Percentiles rank a stretch among this genome's conserved stretches.
Conservation (phyloP, 2,797 vertebrate species). For the Enteromius viviparus region DNA sequence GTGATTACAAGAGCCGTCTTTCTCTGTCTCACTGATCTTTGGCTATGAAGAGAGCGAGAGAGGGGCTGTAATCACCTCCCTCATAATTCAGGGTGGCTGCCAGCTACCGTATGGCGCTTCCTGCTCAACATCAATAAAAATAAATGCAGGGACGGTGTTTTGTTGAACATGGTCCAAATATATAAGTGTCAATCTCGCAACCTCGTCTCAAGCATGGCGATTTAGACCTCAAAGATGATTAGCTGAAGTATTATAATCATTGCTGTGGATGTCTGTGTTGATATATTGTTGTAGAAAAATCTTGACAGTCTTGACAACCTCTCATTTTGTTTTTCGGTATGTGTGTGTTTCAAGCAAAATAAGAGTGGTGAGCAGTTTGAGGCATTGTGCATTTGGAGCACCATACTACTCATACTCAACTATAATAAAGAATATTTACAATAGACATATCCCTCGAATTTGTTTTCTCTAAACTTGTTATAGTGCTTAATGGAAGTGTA, state of each 20-base stretch:
- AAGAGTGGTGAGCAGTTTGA: neutral
- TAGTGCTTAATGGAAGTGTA: neutral
- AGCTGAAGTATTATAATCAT: conserved; percentile 27
- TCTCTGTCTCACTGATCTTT: conserved; percentile 57
- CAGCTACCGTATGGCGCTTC: conserved; percentile 46
- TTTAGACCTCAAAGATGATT: conserved; percentile 26
- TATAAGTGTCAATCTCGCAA: conserved; percentile 41
- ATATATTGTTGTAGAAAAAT: conserved; percentile 16
- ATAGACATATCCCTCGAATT: neutral
- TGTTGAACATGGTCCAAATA: conserved; percentile 45
- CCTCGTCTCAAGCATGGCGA: conserved; percentile 9
- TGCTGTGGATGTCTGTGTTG: conserved; percentile 15
- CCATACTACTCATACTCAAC: neutral
- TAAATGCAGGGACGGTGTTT: conserved; percentile 46
- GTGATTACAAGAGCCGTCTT: conserved; percentile 63
- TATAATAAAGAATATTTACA: neutral
- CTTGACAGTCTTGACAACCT: conserved; percentile 10
- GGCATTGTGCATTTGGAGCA: neutral
- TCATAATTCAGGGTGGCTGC: conserved; percentile 56
- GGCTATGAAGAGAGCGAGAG: conserved; percentile 48
- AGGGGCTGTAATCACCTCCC: conserved; percentile 55
- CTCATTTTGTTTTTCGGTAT: neutral
- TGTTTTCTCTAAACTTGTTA: neutral
- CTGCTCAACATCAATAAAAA: conserved; percentile 53
- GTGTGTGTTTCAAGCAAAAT: neutral